Conservation (phyloP, 2,113 vertebrate species). For the Procavia capensis region DNA sequence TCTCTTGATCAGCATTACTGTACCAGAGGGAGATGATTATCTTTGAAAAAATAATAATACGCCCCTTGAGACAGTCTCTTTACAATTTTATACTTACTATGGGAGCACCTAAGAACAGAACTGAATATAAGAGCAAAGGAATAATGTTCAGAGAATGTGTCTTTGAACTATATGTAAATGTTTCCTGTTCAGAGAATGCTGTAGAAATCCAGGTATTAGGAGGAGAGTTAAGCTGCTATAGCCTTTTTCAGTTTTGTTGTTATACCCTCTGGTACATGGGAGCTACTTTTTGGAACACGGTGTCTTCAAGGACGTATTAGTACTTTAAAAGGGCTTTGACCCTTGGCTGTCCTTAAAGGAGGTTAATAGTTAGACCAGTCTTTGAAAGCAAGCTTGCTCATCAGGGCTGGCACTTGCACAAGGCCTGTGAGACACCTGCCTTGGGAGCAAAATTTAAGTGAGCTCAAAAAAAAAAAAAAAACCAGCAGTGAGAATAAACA, state of each 20-base stretch:
- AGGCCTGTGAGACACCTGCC: neutral
- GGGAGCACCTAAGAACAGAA: neutral
- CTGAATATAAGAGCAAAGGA: neutral
- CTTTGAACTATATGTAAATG: neutral
- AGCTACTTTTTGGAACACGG: neutral
- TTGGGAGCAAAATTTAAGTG: neutral
- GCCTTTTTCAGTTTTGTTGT: neutral
- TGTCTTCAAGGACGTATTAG: neutral
- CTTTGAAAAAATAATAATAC: conserved; percentile 62
- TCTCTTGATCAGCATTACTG: conserved; percentile 43
- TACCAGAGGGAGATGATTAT: conserved; percentile 67
- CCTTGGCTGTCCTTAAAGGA: neutral
- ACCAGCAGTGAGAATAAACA: neutral
- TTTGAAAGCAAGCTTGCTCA: neutral
- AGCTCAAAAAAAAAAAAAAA: neutral
- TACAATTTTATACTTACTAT: neutral
- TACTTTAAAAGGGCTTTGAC: conserved; percentile 14
- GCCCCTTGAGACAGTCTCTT: neutral
- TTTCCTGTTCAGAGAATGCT: conserved; percentile 13
- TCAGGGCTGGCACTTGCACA: neutral
- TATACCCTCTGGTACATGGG: neutral
- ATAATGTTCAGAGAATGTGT: neutral
- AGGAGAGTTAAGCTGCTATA: neutral
- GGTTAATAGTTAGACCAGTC: neutral
- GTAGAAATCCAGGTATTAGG: neutral